Conservation (phyloP, 2,888 invertebrate genomes). For the Punctoribates punctum region DNA sequence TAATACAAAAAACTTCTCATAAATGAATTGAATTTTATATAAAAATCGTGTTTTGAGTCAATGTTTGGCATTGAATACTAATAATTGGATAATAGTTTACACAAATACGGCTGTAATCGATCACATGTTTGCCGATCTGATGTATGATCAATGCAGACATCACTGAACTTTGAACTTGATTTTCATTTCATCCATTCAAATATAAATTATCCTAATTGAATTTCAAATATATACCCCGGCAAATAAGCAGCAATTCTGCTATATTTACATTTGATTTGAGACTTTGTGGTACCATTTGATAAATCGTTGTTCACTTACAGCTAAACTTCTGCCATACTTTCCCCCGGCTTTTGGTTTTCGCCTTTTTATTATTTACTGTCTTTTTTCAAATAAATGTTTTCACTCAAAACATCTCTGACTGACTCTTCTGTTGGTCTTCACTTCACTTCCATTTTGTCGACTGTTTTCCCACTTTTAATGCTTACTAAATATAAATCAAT, state of each 20-base stretch:
- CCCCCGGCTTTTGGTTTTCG: not conserved
- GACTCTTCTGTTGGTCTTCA: not conserved
- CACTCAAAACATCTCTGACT: conserved; percentile 25
- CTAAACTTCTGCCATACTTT: not conserved
- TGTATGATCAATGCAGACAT: not conserved
- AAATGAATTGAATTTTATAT: too few relatives aligned
- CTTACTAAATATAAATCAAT: conserved; percentile 28
- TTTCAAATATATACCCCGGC: conserved; percentile 29
- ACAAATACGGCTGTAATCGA: not conserved
- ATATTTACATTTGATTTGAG: conserved; percentile 36
- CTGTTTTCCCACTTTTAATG: not conserved
- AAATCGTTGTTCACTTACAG: conserved; percentile 26
- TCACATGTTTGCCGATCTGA: not conserved
- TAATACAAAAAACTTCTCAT: too few relatives aligned
- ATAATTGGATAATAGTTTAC: too few relatives aligned
- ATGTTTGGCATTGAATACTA: too few relatives aligned
- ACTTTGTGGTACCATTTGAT: conserved; percentile 36
- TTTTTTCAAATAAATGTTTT: conserved; percentile 31
- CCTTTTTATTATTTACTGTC: conserved; percentile 28
- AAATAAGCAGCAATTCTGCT: conserved; percentile 4
- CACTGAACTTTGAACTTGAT: conserved; percentile 13
- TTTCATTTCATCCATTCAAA: conserved; percentile 19
- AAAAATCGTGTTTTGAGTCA: too few relatives aligned
- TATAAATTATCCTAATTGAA: conserved; percentile 36
- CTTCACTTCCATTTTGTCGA: conserved; percentile 5